phyloP scores from a whole-genome alignment of 2,888 invertebrate species.

The Buathra laborator region DNA sequence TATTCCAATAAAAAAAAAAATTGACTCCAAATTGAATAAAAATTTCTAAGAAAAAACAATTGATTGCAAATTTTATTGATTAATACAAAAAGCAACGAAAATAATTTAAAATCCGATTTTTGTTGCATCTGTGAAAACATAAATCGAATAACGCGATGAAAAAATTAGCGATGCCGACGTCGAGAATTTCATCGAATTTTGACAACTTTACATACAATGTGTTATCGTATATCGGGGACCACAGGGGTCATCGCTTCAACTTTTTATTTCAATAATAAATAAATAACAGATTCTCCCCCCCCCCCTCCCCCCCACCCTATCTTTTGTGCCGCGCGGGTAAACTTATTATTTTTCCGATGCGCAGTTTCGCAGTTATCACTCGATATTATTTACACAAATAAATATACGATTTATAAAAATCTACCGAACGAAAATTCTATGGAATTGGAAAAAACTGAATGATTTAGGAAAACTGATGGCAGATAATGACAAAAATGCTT shows the following conservation, averaged over 20 bases:
- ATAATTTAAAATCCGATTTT: neutral
- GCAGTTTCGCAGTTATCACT: neutral
- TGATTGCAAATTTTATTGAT: no score
- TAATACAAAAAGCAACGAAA: no score
- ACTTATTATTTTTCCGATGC: slow-evolving; percentile 2
- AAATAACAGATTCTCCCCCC: neutral
- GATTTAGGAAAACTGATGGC: no score
- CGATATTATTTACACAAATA: neutral
- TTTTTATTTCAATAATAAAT: slow-evolving; percentile 34
- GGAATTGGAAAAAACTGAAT: no score
- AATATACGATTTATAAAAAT: no score
- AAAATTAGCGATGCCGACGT: neutral
- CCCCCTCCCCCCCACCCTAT: no score
- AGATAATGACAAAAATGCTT: no score
- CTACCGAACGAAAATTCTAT: no score
- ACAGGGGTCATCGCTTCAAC: slow-evolving; percentile 8
- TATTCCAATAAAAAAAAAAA: no score
- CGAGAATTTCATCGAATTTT: neutral
- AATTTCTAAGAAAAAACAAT: no score
- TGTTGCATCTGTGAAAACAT: neutral
- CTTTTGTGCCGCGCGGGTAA: no score
- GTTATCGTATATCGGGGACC: slow-evolving; percentile 38
- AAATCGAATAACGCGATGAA: neutral
- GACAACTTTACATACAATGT: neutral
- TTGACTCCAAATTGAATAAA: no score